Percentiles rank a stretch among this genome's conserved stretches.
Conservation (phyloP, 2,888 invertebrate species). For the Athalia cordata region DNA sequence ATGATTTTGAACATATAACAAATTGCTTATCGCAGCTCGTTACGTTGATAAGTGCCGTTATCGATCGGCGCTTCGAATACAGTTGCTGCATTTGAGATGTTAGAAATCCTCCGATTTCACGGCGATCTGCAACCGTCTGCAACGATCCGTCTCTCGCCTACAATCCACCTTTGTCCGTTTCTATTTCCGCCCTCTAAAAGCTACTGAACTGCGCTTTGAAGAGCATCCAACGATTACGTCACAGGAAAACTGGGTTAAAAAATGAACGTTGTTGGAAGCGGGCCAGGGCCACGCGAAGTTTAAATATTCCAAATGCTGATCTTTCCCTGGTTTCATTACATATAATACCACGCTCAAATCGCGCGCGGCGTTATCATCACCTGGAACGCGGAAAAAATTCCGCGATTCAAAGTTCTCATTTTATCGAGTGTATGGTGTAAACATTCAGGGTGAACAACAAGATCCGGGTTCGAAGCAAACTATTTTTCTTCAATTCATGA, state of each 20-base stretch:
- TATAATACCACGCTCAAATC: neutral
- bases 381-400: neutral
- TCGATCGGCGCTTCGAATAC: no score
- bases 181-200: slow-evolving; percentile 11
- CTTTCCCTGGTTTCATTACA: slow-evolving; percentile 15
- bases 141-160: neutral
- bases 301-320: slow-evolving; percentile 35
- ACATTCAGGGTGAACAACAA: neutral
- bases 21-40: no score
- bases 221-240: slow-evolving; percentile 43
- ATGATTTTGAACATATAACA: no score
- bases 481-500: neutral
- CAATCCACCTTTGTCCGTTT: neutral
- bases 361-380: neutral
- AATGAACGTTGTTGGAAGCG: slow-evolving; percentile 36
- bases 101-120: slow-evolving; percentile 10
- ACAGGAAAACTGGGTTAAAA: slow-evolving; percentile 37
- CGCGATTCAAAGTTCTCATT: neutral
- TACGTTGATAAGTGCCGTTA: no score
- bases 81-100: neutral
- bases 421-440: neutral
- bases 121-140: neutral
- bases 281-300: slow-evolving; percentile 44
- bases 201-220: slow-evolving; percentile 40
- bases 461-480: neutral